Evolutionary conservation across 2,888 invertebrate genomes (phyloP).

Genomic region (Eristalis pertinax): DNA sequence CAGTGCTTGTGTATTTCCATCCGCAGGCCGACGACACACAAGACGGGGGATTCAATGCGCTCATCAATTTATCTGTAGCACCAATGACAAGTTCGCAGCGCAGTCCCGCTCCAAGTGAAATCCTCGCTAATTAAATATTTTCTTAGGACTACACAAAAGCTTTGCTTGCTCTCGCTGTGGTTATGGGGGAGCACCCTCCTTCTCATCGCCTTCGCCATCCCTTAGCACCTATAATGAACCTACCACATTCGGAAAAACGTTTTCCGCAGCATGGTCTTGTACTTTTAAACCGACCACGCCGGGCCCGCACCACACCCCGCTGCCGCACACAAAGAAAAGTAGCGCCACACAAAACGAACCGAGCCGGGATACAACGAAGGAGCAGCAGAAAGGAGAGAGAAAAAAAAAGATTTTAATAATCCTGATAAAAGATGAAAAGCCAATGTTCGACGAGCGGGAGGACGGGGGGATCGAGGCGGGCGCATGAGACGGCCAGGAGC

Average conservation of each 20-base stretch:
- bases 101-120: conserved; percentile 44
- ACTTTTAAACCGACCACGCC: conserved; percentile 26
- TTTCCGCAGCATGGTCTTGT: conserved; percentile 71
- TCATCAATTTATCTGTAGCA: conserved; percentile 69
- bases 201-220: conserved; percentile 17
- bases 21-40: conserved; percentile 9
- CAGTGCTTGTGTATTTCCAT: neutral
- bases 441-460: conserved; percentile 33
- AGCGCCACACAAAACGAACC: conserved; percentile 60
- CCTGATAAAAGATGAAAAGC: conserved; percentile 71
- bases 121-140: conserved; percentile 71
- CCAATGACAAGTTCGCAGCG: conserved; percentile 59
- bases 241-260: conserved; percentile 71
- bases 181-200: neutral
- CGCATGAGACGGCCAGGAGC: neutral
- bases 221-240: conserved; percentile 61
- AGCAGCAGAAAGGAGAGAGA: neutral
- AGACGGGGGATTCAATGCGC: conserved; percentile 48
- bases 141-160: conserved; percentile 70
- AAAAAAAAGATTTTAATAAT: conserved; percentile 62
- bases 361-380: conserved; percentile 21
- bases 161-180: conserved; percentile 4
- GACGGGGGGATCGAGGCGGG: neutral
- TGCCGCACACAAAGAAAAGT: conserved; percentile 56
- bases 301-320: neutral